A percentile compares a stretch with the other conserved stretches of the same genome.
Conservation (phyloP, 2,888 invertebrate genomes). For the Morpho helenor region DNA sequence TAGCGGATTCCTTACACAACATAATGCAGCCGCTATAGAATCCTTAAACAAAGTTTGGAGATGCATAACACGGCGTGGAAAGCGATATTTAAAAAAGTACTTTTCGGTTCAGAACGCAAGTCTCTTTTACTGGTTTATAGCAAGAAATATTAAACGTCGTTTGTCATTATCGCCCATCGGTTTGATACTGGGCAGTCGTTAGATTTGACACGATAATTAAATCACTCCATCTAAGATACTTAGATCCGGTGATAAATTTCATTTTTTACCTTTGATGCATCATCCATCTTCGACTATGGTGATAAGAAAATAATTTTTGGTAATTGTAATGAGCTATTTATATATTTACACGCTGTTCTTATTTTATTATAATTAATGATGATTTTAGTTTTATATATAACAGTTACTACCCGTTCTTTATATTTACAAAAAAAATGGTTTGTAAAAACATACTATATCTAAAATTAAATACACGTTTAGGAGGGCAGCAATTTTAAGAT, state of each 20-base stretch:
- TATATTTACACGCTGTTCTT: too few species aligned
- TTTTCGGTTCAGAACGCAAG: conserved; percentile 20
- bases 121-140: conserved; percentile 22
- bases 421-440: too few species aligned
- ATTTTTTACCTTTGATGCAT: conserved; percentile 16
- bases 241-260: conserved; percentile 25
- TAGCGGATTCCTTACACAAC: too few species aligned
- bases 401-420: too few species aligned
- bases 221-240: conserved; percentile 26
- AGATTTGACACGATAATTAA: conserved; percentile 36
- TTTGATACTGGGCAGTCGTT: conserved; percentile 27
- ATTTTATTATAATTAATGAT: too few species aligned
- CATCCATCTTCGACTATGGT: conserved; percentile 9
- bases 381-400: too few species aligned
- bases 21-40: conserved; percentile 28
- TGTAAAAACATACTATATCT: too few species aligned
- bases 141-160: conserved; percentile 44
- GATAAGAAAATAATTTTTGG: too few species aligned
- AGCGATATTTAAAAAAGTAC: conserved; percentile 41
- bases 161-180: conserved; percentile 44
- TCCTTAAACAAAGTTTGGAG: conserved; percentile 47
- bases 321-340: too few species aligned
- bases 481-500: too few species aligned
- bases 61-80: conserved; percentile 39
- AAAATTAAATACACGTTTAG: too few species aligned